Evolutionary conservation across 2,888 invertebrate species (phyloP).

Genomic region (Nomada fucata): DNA sequence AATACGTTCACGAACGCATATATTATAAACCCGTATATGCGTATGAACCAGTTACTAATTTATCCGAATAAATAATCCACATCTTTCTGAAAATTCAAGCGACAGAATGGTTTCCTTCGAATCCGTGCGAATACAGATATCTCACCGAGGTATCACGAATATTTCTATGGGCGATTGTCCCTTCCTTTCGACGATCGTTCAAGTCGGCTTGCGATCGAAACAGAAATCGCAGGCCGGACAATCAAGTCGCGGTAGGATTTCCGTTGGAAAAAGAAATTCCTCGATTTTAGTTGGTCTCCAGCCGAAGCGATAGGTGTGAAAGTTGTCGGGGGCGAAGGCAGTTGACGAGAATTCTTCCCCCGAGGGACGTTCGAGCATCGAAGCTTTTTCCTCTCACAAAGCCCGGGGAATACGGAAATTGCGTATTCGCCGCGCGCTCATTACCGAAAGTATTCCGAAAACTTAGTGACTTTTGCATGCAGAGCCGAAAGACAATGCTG

Average conservation of each 20-base stretch:
- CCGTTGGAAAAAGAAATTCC: slow-evolving; percentile 16
- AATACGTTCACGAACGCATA: too few relatives aligned
- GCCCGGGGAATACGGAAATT: slow-evolving; percentile 62
- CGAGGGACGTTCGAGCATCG: slow-evolving; percentile 39
- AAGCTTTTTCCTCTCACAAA: slow-evolving; percentile 47
- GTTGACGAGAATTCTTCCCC: slow-evolving; percentile 60
- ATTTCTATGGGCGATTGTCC: slow-evolving; percentile 4
- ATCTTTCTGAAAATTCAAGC: too few relatives aligned
- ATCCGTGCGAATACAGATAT: too few relatives aligned
- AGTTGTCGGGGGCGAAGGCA: slow-evolving; percentile 37
- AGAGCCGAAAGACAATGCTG: slow-evolving; percentile 47
- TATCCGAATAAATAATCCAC: too few relatives aligned
- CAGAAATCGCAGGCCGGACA: slow-evolving; percentile 40
- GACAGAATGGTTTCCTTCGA: too few relatives aligned
- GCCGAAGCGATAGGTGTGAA: slow-evolving; percentile 44
- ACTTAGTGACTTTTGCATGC: slow-evolving; percentile 44
- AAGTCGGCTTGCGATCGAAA: slow-evolving; percentile 20
- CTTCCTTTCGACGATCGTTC: neutral
- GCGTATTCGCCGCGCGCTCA: slow-evolving; percentile 65
- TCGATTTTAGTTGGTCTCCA: slow-evolving; percentile 39
- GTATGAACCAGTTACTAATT: too few relatives aligned
- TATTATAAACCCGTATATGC: too few relatives aligned
- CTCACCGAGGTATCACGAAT: neutral
- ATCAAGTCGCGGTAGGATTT: slow-evolving; percentile 39
- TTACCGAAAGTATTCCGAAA: slow-evolving; percentile 62